These are phyloP conservation scores for Callorhinus ursinus DNA, from an alignment of 2,113 vertebrate genomes.

Conservation along the genomic window DNA sequence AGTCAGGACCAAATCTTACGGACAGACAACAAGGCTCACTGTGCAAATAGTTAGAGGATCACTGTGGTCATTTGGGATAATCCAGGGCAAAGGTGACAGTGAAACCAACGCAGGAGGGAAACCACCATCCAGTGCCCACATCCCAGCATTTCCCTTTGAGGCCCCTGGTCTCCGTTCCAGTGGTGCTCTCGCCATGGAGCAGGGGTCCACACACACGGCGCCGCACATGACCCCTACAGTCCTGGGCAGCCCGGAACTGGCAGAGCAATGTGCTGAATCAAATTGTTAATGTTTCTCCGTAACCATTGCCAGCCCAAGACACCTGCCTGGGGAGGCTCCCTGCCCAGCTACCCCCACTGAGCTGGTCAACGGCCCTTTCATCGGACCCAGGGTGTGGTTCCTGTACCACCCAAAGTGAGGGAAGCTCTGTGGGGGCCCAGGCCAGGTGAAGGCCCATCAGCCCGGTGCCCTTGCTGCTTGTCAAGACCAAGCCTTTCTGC, in stretches of 20 bases:
- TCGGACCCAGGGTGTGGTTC: background rate
- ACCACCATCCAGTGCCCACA: background rate
- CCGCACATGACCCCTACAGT: background rate
- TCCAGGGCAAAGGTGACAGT: background rate
- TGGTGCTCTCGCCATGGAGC: background rate
- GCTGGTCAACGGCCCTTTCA: background rate
- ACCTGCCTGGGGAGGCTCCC: background rate
- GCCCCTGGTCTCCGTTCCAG: background rate
- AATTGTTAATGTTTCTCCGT: background rate
- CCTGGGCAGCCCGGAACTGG: background rate
- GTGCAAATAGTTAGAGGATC: background rate
- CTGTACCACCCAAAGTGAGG: background rate
- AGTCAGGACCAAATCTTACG: background rate
- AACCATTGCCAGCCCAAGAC: background rate
- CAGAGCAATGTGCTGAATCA: background rate
- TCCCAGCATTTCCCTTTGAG: accelerated
- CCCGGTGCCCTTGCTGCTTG: background rate
- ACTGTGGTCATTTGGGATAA: background rate
- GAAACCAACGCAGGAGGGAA: background rate
- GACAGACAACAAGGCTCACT: background rate
- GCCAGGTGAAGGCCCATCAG: background rate
- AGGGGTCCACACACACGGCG: background rate
- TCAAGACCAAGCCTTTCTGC: background rate
- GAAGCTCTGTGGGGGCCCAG: background rate
- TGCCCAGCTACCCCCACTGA: background rate